Base-by-base conservation (phyloP, 2,797 vertebrate species). In the Ctenosaura bakeri region DNA sequence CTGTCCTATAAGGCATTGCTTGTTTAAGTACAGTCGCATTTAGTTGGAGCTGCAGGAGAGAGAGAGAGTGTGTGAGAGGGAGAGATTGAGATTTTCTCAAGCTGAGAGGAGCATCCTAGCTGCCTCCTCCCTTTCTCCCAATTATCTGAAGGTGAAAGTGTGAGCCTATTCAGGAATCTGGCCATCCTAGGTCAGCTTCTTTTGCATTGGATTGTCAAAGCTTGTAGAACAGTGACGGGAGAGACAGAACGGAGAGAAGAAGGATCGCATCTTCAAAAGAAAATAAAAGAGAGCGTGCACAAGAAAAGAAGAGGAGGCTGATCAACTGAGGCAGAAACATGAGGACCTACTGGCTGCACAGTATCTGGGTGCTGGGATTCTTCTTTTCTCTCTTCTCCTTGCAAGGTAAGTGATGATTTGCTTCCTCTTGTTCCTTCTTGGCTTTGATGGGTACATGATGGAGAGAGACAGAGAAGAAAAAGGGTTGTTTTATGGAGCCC, bases 11-110 rank as follows among this genome's bases (percentile, higher is more conserved):
- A 98, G 97, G 97, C 96, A 95, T 96, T 96, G 97, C 97, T 97
- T 97, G 97, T 97, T 97, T 97, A 97, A 97, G 97, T 97, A 97
- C 97, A 97, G 97, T 97, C 97, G 97, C 97, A 97, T 98, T 98
- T 97, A 97, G 97, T 97, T 97, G 97, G 96, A 98, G 97, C 97
- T 97, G 97, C 97, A 97, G 97, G 96, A 97, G 97, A 96, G 95
- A 96, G 96, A 94, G 83, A 91, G 94, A 86, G 96, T 95, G 95
- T 29, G 52, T 26, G 85, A 46, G 64, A 35, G 82, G 29, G 59
- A 38, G 59, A 64, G n/a, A 52, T 38, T 29, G 88, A 90, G 86
- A 88, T 90, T 88, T 90, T 90, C 86, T 88, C 94, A 92, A 95
- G 91, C 94, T 96, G 90, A 92, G 50, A 88, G 86, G 88, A 95